Conservation (phyloP, 2,888 invertebrate genomes). For the Conops quadrifasciatus region DNA sequence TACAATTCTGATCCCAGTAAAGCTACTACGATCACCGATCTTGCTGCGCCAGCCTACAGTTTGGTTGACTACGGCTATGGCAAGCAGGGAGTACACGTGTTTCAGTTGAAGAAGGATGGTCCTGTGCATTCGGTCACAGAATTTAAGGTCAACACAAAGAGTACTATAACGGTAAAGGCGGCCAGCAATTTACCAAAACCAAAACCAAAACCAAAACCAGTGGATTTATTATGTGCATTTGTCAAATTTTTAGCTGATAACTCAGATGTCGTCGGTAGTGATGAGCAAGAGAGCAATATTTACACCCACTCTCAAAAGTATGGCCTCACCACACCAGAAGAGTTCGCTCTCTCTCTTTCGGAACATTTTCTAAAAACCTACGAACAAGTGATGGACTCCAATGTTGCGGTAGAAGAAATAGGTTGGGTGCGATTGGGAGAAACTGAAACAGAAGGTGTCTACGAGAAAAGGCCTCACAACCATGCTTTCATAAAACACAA, state of each 20-base stretch:
- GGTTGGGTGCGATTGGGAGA: slow-evolving; percentile 44
- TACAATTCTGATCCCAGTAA: slow-evolving; percentile 34
- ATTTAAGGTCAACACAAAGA: slow-evolving; percentile 45
- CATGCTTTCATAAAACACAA: slow-evolving; percentile 43
- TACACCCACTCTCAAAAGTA: slow-evolving; percentile 44
- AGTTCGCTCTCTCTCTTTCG: slow-evolving; percentile 45
- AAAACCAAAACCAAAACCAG: background rate
- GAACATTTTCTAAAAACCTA: slow-evolving; percentile 45
- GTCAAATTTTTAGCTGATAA: slow-evolving; percentile 42
- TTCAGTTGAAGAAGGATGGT: slow-evolving; percentile 44
- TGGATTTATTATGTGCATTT: background rate
- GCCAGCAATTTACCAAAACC: background rate
- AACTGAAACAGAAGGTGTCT: slow-evolving; percentile 28
- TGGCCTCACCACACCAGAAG: slow-evolving; percentile 44
- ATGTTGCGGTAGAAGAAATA: slow-evolving; percentile 43
- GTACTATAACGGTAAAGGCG: slow-evolving; percentile 44
- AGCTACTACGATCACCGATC: slow-evolving; percentile 39
- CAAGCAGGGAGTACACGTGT: slow-evolving; percentile 43
- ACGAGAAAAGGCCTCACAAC: slow-evolving; percentile 42
- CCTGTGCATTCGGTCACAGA: slow-evolving; percentile 43
- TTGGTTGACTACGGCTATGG: slow-evolving; percentile 47
- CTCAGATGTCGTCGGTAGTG: slow-evolving; percentile 48
- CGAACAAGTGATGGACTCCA: slow-evolving; percentile 43
- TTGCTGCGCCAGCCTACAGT: slow-evolving; percentile 42
- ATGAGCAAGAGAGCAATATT: slow-evolving; percentile 45